A percentile compares a stretch with the other conserved stretches of the same genome.
phyloP scores from a whole-genome alignment of 1,140 invertebrate species.

The Habropoda laboriosa region DNA sequence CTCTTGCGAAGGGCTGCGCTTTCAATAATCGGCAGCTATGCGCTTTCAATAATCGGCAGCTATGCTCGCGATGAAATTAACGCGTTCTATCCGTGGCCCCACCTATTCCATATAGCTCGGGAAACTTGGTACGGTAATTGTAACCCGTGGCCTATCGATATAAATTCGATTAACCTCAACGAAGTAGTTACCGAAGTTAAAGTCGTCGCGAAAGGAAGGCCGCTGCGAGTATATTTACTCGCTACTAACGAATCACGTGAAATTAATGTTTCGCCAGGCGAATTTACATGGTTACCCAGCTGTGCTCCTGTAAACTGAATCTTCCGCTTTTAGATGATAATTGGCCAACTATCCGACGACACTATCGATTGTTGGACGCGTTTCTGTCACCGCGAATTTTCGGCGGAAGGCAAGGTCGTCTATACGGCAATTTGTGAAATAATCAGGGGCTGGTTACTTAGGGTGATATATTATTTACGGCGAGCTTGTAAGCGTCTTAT shows the following conservation, averaged over 20 bases:
- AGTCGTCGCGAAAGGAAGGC: constrained; percentile 6
- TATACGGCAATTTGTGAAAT: constrained; percentile 13
- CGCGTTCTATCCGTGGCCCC: constrained; percentile 47
- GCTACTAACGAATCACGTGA: not conserved
- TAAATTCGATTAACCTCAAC: constrained; percentile 5
- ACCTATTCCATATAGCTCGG: too few species aligned
- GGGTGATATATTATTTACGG: not conserved
- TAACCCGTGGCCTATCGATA: constrained; percentile 6
- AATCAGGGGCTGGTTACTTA: not conserved
- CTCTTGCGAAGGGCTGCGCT: constrained; percentile 21
- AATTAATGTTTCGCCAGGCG: not conserved
- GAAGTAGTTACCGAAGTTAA: constrained; percentile 26
- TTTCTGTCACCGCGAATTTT: not conserved
- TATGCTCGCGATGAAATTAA: constrained; percentile 42
- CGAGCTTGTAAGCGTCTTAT: not conserved
- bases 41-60: too few species aligned
- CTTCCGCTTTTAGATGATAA: not conserved
- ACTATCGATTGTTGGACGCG: constrained; percentile 12
- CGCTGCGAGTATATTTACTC: not conserved
- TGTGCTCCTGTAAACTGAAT: constrained; percentile 3
- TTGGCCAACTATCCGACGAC: constrained; percentile 20
- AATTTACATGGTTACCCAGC: not conserved
- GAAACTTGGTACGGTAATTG: not conserved
- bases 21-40: constrained; percentile 59
- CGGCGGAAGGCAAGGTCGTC: too few species aligned